Base-by-base conservation (phyloP, 2,797 vertebrate genomes). In the Sardinella longiceps region DNA sequence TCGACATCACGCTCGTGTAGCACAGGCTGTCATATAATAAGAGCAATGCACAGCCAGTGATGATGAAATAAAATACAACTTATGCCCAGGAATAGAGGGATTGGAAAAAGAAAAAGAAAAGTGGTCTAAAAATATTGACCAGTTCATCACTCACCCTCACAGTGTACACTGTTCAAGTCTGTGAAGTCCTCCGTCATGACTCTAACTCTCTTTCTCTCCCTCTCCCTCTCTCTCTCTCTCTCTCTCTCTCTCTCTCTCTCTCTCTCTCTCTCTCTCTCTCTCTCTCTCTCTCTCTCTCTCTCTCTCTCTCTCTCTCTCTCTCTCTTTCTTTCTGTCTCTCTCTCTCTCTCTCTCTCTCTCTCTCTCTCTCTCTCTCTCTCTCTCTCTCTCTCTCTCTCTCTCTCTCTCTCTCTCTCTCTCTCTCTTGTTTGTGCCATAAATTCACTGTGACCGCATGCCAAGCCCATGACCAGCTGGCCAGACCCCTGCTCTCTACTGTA, bases 1-100 rank as follows among this genome's bases (percentile, higher is more conserved):
- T 92, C 93, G 92, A 94, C 92, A 90, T 92, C 90, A 93, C 89
- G 53, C 81, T 85, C 48, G 87, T 90, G 91, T 90, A 92, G 93
- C 90, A 91, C 81, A 82, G 89, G 89, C 90, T 91, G 91, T 91
- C 91, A 89, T 91, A 90, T 91, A 90, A 89, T 91, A 90, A 89
- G 85, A 25, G 37, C 63, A 33, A 20, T n/a, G 37, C 20, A 39
- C 37, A 43, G 70, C 70, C 33, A 23, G 18, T 77, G 37, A 77
- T 77, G 70, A n/a, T n/a, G n/a, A n/a, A n/a, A n/a, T n/a, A n/a
- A 77, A 77, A 43, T 77, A 37, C 33, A 43, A 37, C 70, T 23
- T 18, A 18, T n/a, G 33, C 70, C 33, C 90, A 88, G 80, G 28
- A 51, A 15, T 0, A 86, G 83, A 89, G 80, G 4, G 1, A 39